Evolutionary conservation across 2,113 vertebrate genomes (phyloP).

Genomic region (Apodemus sylvaticus): DNA sequence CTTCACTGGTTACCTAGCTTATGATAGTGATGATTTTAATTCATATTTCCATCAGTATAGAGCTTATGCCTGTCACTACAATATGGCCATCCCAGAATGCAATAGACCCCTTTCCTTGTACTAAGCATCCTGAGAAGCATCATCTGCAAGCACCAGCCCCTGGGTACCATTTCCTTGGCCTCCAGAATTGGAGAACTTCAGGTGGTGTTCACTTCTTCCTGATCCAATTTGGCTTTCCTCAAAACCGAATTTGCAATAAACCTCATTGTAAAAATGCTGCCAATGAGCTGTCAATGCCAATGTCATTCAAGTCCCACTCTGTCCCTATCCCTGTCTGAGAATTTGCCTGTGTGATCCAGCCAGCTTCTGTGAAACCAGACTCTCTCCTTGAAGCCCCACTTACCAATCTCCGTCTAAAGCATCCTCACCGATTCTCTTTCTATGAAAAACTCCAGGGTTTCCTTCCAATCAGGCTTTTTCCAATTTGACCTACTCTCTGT

Average conservation of each 20-base stretch:
- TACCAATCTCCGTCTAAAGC: not conserved
- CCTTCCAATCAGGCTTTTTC: not conserved
- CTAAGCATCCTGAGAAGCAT: not conserved
- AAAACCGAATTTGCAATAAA: not conserved
- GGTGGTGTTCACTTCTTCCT: not conserved
- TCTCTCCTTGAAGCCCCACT: not conserved
- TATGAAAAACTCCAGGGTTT: not conserved
- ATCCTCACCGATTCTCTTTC: not conserved
- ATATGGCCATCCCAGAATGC: too few relatives aligned
- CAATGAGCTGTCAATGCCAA: not conserved
- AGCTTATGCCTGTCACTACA: not conserved
- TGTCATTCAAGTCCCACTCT: not conserved
- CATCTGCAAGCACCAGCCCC: rapidly evolving
- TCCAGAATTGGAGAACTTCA: not conserved
- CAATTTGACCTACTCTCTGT: not conserved
- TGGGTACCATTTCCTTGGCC: not conserved
- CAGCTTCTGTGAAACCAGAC: not conserved
- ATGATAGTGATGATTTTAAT: not conserved
- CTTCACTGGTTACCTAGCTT: not conserved
- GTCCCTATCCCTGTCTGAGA: not conserved
- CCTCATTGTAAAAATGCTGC: not conserved
- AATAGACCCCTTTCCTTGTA: not conserved
- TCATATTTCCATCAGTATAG: not conserved
- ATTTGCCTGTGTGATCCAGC: not conserved
- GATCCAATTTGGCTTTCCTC: not conserved